Percentiles rank a stretch among this genome's conserved stretches.
Evolutionary conservation across 2,113 vertebrate genomes (phyloP).

Genomic region (Dromiciops gliroides): DNA sequence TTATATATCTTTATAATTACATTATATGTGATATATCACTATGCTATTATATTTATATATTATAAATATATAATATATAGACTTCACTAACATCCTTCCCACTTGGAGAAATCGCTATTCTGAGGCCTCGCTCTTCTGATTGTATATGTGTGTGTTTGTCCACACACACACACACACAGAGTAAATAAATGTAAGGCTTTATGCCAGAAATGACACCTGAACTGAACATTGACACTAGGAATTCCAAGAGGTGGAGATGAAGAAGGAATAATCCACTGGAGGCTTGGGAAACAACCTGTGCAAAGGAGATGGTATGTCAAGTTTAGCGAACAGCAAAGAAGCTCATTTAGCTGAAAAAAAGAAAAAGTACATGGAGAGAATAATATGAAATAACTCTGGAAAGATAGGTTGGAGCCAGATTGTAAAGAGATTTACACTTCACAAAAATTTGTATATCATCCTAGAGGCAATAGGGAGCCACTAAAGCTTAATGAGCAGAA

Average conservation of each 20-base stretch:
- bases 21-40: background rate
- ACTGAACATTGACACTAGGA: no score
- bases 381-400: background rate
- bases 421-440: background rate
- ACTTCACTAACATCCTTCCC: background rate
- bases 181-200: background rate
- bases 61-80: background rate
- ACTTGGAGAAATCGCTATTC: background rate
- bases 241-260: background rate
- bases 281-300: background rate
- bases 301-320: background rate
- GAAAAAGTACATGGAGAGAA: background rate
- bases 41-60: background rate
- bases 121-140: background rate
- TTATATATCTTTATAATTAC: background rate
- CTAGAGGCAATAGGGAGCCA: background rate
- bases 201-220: background rate
- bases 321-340: background rate
- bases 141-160: background rate
- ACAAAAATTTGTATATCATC: background rate
- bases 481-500: background rate
- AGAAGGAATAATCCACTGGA: no score
- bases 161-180: background rate
- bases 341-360: background rate
- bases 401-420: background rate